These are phyloP conservation scores for Patella caerulea DNA, from an alignment of 2,888 invertebrate species.

Conservation along the genomic window DNA sequence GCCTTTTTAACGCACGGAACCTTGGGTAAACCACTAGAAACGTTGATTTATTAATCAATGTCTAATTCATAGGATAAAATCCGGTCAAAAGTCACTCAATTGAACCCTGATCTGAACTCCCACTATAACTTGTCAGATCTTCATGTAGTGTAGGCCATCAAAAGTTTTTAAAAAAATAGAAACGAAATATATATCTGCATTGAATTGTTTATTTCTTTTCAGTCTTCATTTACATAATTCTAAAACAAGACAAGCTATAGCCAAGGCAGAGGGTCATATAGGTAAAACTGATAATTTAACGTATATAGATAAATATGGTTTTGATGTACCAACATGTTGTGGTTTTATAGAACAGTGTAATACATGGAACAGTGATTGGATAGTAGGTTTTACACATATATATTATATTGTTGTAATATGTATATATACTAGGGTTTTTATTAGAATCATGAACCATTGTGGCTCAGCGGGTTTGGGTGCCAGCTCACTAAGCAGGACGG, in stretches of 20 bases:
- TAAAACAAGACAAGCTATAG: slow-evolving; percentile 53
- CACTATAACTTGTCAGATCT: not conserved
- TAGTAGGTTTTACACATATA: slow-evolving; percentile 66
- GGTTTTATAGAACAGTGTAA: slow-evolving; percentile 75
- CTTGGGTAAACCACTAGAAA: too few relatives aligned
- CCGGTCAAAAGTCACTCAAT: not conserved
- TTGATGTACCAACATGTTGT: slow-evolving; percentile 75
- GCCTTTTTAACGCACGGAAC: too few relatives aligned
- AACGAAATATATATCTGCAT: too few relatives aligned
- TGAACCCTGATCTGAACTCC: not conserved
- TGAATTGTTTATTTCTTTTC: slow-evolving; percentile 9
- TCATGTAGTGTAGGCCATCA: not conserved
- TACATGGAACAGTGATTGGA: slow-evolving; percentile 75
- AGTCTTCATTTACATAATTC: slow-evolving; percentile 75
- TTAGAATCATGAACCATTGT: not conserved
- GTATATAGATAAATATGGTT: slow-evolving; percentile 74
- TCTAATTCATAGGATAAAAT: too few relatives aligned
- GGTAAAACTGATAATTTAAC: slow-evolving; percentile 29
- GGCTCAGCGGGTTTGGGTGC: too few relatives aligned
- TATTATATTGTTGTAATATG: not conserved
- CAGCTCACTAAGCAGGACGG: not conserved
- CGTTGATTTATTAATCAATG: too few relatives aligned
- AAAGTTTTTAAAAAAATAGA: not conserved
- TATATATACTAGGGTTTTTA: not conserved
- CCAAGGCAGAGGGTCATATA: slow-evolving; percentile 51